Base-by-base conservation (phyloP, 30 jellyfish, hydroid and myxozoan species). In the Pseudorhiza aurosa region DNA sequence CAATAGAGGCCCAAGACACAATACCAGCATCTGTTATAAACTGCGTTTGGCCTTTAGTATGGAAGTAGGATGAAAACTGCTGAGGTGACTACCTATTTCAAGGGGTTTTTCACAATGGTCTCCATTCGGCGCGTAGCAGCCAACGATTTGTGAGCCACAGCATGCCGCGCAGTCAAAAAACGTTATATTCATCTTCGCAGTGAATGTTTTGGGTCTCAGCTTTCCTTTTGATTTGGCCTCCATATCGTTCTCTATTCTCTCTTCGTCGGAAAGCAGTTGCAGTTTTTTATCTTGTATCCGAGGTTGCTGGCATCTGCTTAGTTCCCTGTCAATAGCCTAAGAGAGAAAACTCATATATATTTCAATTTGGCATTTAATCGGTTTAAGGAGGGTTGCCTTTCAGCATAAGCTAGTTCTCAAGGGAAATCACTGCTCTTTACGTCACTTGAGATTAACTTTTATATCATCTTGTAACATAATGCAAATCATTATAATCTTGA, bases 51-150 rank as follows among this genome's bases (percentile, higher is more conserved):
- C n/a, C n/a, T n/a, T n/a, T n/a, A n/a, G n/a, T n/a, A n/a, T n/a
- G n/a, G n/a, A n/a, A n/a, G n/a, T n/a, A n/a, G n/a, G n/a, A n/a
- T n/a, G n/a, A n/a, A n/a, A n/a, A n/a, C n/a, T n/a, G n/a, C n/a
- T n/a, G n/a, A n/a, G n/a, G n/a, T n/a, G 7, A 17, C 22, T 33
- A 87, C 96, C 96, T 51, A 79, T 87, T 60, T 87, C 96, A 19
- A 87, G 78, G 0, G 96, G 96, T 42, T 89, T 36, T 72, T 87
- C 89, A 43, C 96, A 87, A 72, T 87, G 96, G 25, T 87, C 96
- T 19, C 96, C 96, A 12, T 37, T 69, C 33, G 96, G 96, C 1
- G 96, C 89, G 68, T 87, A 87, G 46, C 96, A 87, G 2, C 96
- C 96, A 63, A 87, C 53, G 18, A 87, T 87, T 28, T 78, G 83